phyloP scores from a whole-genome alignment of 2,797 vertebrate genomes.

The Tauraco hartlaubi region DNA sequence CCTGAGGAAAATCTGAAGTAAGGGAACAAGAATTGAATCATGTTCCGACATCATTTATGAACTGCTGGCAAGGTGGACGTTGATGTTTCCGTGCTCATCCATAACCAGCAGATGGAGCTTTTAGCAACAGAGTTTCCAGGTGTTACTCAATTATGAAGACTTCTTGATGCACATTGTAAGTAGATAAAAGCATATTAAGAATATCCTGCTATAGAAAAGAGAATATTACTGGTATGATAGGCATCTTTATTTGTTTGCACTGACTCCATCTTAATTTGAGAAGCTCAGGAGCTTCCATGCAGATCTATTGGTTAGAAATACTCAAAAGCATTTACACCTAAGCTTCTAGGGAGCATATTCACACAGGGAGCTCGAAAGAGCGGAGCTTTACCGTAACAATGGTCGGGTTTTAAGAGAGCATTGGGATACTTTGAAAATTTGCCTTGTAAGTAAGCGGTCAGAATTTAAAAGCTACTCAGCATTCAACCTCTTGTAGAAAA shows the following conservation, averaged over 20 bases:
- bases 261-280: not conserved
- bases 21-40: not conserved
- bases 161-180: not conserved
- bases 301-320: not conserved
- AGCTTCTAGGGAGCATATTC: not conserved
- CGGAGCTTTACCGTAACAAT: not conserved
- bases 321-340: rapidly evolving
- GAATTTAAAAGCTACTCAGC: not conserved
- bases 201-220: not conserved
- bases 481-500: not conserved
- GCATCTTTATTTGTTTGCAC: not conserved
- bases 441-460: not conserved
- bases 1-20: not conserved
- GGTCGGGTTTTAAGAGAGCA: not conserved
- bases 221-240: not conserved
- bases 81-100: not conserved
- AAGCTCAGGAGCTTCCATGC: not conserved
- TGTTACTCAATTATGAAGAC: not conserved
- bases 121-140: conserved; percentile 44
- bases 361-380: not conserved
- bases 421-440: not conserved
- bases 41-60: not conserved
- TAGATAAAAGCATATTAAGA: not conserved
- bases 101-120: conserved; percentile 75
- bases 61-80: not conserved